Conservation (phyloP, 2,888 invertebrate genomes). For the Hedychridium roseum region DNA sequence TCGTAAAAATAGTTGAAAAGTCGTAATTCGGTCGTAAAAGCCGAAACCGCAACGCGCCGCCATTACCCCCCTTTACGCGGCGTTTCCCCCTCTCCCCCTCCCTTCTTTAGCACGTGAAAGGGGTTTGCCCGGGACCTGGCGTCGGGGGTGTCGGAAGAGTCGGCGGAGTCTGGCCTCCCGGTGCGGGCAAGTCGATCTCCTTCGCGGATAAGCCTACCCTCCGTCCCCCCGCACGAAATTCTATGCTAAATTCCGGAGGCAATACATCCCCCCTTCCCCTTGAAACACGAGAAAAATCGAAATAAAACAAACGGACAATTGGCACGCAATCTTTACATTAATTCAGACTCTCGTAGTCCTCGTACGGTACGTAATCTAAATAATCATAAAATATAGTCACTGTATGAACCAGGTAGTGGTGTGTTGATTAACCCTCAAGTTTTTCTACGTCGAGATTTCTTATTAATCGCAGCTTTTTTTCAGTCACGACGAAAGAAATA, state of each 20-base stretch:
- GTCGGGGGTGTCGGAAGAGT: conserved; percentile 31
- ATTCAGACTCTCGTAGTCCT: no score
- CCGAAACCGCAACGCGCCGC: conserved; percentile 55
- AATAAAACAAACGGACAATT: conserved; percentile 20
- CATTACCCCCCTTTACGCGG: conserved; percentile 42
- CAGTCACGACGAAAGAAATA: background rate
- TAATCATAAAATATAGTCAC: no score
- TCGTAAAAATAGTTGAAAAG: conserved; percentile 64
- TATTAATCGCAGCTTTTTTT: background rate
- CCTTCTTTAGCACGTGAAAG: conserved; percentile 19
- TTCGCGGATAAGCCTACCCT: conserved; percentile 42
- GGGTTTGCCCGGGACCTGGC: conserved; percentile 27
- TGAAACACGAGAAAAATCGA: background rate
- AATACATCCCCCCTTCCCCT: background rate
- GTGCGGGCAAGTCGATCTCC: conserved; percentile 38
- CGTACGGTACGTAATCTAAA: no score
- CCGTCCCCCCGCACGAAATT: no score
- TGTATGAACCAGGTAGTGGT: no score
- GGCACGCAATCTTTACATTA: no score
- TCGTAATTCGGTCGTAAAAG: conserved; percentile 61
- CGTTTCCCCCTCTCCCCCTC: conserved; percentile 26
- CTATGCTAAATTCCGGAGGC: background rate
- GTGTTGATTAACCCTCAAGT: no score
- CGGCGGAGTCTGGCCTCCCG: conserved; percentile 37
- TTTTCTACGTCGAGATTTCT: no score